phyloP scores from a whole-genome alignment of 2,113 vertebrate genomes.

The Lamprologus callipterus region DNA sequence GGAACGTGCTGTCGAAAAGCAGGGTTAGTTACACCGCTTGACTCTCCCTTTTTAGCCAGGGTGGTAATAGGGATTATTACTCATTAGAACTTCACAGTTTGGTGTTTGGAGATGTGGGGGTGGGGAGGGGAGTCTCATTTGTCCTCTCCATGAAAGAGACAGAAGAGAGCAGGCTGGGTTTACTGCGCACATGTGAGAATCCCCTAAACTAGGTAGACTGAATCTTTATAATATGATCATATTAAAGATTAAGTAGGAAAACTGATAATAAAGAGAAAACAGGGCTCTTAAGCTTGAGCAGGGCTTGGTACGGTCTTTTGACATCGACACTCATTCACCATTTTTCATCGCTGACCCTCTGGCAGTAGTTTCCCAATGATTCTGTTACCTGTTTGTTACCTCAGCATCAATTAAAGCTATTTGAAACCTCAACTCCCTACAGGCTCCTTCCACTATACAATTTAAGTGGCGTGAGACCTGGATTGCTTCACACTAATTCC shows the following conservation, averaged over 20 bases:
- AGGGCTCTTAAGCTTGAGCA: neutral
- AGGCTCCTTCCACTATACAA: constrained; percentile 27
- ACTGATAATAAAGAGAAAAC: neutral
- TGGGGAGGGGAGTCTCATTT: neutral
- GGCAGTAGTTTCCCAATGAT: constrained; percentile 29
- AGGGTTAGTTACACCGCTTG: constrained; percentile 46
- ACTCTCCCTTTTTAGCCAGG: constrained; percentile 35
- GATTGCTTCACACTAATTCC: constrained; percentile 31
- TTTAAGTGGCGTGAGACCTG: constrained; percentile 52
- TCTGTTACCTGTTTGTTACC: constrained; percentile 57
- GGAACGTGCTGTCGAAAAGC: constrained; percentile 51
- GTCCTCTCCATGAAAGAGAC: neutral
- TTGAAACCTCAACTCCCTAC: constrained; percentile 53
- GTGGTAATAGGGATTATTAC: constrained; percentile 46
- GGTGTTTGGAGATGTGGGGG: constrained; percentile 29
- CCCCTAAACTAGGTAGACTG: neutral
- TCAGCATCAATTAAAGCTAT: constrained; percentile 52
- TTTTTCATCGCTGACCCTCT: neutral
- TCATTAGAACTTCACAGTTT: constrained; percentile 59
- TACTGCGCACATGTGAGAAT: neutral
- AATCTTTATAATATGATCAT: neutral
- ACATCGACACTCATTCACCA: constrained; percentile 7
- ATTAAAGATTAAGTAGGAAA: neutral
- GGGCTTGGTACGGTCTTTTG: neutral
- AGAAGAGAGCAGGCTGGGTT: neutral